Conservation (phyloP, 2,113 vertebrate species). For the Odocoileus hemionus region DNA sequence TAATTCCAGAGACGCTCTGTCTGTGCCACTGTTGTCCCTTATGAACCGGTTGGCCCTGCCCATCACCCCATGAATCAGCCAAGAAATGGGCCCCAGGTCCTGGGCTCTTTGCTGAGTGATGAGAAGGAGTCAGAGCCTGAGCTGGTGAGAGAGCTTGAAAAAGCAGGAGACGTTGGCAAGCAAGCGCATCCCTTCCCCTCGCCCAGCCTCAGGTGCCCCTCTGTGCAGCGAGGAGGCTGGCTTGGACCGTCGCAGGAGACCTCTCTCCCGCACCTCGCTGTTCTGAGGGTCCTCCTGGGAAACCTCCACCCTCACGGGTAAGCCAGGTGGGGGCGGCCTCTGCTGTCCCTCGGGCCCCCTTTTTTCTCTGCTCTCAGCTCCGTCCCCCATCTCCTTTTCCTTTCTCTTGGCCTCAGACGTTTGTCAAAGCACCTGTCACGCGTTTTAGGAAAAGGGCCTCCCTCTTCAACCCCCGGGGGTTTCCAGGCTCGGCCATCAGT, state of each 20-base stretch:
- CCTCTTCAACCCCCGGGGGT: not conserved
- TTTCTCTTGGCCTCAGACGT: not conserved
- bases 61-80: not conserved
- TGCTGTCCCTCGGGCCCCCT: fast-evolving
- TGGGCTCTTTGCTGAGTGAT: not conserved
- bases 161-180: not conserved
- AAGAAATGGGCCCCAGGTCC: not conserved
- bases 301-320: too few relatives aligned
- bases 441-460: not conserved
- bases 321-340: not conserved
- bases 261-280: fast-evolving
- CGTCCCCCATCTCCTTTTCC: not conserved
- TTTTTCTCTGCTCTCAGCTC: not conserved
- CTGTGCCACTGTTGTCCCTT: not conserved
- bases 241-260: not conserved
- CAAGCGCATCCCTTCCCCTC: not conserved
- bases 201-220: not conserved
- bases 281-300: not conserved
- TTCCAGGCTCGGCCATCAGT: not conserved
- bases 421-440: not conserved
- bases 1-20: not conserved
- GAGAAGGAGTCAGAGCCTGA: not conserved
- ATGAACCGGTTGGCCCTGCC: not conserved
- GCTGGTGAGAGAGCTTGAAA: not conserved
- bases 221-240: not conserved